Percentiles rank a stretch among this genome's conserved stretches.
Evolutionary conservation across 2,888 invertebrate species (phyloP).

Genomic region (Biston stratarius): DNA sequence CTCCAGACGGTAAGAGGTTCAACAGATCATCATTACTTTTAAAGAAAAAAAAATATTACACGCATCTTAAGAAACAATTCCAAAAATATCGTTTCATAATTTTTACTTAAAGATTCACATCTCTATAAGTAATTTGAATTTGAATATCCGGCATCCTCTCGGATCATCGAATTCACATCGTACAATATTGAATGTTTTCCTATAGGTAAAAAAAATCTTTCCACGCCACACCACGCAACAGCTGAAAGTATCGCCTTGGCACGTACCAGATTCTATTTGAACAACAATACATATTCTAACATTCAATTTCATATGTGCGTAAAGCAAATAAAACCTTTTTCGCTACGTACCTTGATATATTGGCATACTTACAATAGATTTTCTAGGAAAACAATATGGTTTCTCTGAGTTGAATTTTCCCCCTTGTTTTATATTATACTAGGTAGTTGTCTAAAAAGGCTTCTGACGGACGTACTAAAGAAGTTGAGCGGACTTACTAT

Average conservation of each 20-base stretch:
- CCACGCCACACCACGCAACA: slow-evolving; percentile 28
- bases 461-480: no score
- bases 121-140: slow-evolving; percentile 15
- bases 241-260: slow-evolving; percentile 38
- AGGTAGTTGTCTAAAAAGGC: no score
- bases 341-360: slow-evolving; percentile 21
- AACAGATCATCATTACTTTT: no score
- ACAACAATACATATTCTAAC: slow-evolving; percentile 41
- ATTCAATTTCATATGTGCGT: slow-evolving; percentile 43
- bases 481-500: no score
- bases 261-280: slow-evolving; percentile 43
- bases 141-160: slow-evolving; percentile 11
- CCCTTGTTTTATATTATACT: background rate
- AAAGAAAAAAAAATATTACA: no score
- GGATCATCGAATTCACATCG: slow-evolving; percentile 1
- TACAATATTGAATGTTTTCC: slow-evolving; percentile 19
- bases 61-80: background rate
- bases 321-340: slow-evolving; percentile 41
- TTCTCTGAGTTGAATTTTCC: background rate
- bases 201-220: slow-evolving; percentile 18
- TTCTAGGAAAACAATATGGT: slow-evolving; percentile 2
- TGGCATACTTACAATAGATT: slow-evolving; percentile 11
- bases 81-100: background rate
- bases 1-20: no score
- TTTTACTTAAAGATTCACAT: background rate